These are phyloP conservation scores for Agrotis ipsilon DNA, from an alignment of 2,888 invertebrate genomes.

Conservation along the genomic window DNA sequence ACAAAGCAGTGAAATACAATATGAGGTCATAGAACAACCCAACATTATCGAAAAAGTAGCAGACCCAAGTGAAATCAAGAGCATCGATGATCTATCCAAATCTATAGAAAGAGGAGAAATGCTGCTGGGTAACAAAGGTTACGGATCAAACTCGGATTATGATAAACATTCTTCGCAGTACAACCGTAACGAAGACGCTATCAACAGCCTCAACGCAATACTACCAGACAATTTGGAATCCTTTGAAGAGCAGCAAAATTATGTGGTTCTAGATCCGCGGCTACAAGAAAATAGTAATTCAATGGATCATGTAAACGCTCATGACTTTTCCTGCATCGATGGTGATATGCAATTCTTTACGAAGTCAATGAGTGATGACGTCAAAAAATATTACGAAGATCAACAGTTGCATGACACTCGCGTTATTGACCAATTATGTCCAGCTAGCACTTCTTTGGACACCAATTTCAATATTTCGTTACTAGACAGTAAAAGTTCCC, in stretches of 20 bases:
- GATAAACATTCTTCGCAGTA: constrained; percentile 78
- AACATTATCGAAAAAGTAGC: constrained; percentile 89
- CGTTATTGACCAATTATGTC: constrained; percentile 84
- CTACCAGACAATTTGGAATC: constrained; percentile 86
- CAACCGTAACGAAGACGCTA: constrained; percentile 81
- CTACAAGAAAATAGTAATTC: constrained; percentile 78
- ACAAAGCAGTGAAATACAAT: constrained; percentile 89
- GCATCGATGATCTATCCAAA: constrained; percentile 88
- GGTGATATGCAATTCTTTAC: constrained; percentile 89
- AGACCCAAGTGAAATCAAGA: constrained; percentile 88
- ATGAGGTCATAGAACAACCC: constrained; percentile 89
- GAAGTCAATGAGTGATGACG: constrained; percentile 88
- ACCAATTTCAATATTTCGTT: constrained; percentile 85
- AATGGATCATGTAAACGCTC: constrained; percentile 79
- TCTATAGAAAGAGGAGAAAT: constrained; percentile 88
- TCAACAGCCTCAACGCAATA: constrained; percentile 84
- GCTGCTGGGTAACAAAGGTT: constrained; percentile 80
- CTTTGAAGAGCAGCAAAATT: constrained; percentile 85
- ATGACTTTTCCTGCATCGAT: constrained; percentile 87
- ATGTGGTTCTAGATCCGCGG: constrained; percentile 82
- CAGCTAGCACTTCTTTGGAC: constrained; percentile 82
- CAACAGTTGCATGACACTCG: constrained; percentile 83
- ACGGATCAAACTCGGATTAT: constrained; percentile 73
- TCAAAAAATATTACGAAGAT: constrained; percentile 88
- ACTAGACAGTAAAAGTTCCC: constrained; percentile 81